phyloP scores from a whole-genome alignment of 2,888 invertebrate genomes.

The Rugalucina vietnamica region DNA sequence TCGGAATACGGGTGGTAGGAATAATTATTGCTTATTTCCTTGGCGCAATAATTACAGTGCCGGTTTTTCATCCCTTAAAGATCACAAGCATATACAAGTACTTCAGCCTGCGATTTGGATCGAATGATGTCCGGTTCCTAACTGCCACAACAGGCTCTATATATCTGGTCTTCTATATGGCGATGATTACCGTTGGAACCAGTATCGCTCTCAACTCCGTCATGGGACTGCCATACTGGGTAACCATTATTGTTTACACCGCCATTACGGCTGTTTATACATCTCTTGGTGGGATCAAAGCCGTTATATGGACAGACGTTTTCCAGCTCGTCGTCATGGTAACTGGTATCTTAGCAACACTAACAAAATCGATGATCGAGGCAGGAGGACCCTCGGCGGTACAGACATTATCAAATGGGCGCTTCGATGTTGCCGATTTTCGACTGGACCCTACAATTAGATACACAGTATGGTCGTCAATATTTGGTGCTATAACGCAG shows the following conservation, averaged over 20 bases:
- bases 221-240: slow-evolving; percentile 40
- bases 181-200: slow-evolving; percentile 21
- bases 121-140: slow-evolving; percentile 31
- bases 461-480: slow-evolving; percentile 29
- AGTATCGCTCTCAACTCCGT: slow-evolving; percentile 31
- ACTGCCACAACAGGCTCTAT: slow-evolving; percentile 17
- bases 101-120: slow-evolving; percentile 27
- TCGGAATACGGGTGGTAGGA: background rate
- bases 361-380: slow-evolving; percentile 25
- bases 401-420: background rate
- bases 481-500: slow-evolving; percentile 25
- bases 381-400: slow-evolving; percentile 26
- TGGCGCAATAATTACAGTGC: background rate
- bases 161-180: slow-evolving; percentile 33
- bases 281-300: slow-evolving; percentile 42
- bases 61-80: slow-evolving; percentile 8
- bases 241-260: slow-evolving; percentile 39
- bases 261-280: slow-evolving; percentile 40
- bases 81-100: slow-evolving; percentile 41
- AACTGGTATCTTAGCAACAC: slow-evolving; percentile 36
- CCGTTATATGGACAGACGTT: slow-evolving; percentile 48
- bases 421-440: slow-evolving; percentile 18
- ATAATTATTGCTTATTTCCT: background rate
- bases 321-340: slow-evolving; percentile 41
- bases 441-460: slow-evolving; percentile 33